Evolutionary conservation across 2,888 invertebrate genomes (phyloP), one percentile per base, ranked within the genome.

Genomic region (Pocota personata): DNA sequence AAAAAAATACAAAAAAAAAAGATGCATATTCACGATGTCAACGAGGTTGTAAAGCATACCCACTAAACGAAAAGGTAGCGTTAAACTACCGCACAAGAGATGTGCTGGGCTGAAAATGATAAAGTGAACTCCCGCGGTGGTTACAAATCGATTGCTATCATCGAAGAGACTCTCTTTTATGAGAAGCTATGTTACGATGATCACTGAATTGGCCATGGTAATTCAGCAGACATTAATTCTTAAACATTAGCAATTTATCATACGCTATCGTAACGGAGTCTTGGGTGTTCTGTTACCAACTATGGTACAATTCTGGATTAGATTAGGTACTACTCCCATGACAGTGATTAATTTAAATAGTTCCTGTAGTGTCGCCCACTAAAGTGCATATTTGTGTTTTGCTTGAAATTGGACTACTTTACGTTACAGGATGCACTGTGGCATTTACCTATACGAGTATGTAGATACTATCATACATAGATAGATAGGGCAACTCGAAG

Each of bases 71-170:
- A n/a, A n/a, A n/a, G n/a, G 8, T 50, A 7, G 4, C 19, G 19
- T 24, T 50, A n/a, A 21, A n/a, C 21, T 37, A n/a, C 14, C 40
- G 27, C 27, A 27, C 14, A 14, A 14, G n/a, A 16, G 30, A 8
- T 14, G n/a, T n/a, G 12, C 19, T 6, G 2, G 19, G 16, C 7
- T 30, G 40, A 10, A n/a, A 14, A 10, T n/a, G 24, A 30, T 2
- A 14, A 14, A 35, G 10, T 21, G 37, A 48, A 21, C 52, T 24
- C 40, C 14, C 32, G 37, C 14, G 12, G 69, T 10, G 37, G 1
- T 24, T 14, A 58, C 57, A 46, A 71, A 71, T 71, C 57, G 57
- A 35, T 71, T n/a, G 57, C 30, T 32, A 43, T 55, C 69, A 30
- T n/a, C 69, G 69, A 46, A 14, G 57, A 32, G 14, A 21, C 5